These are phyloP conservation scores for Apamea sordens DNA, from an alignment of 2,888 invertebrate species.

Conservation along the genomic window DNA sequence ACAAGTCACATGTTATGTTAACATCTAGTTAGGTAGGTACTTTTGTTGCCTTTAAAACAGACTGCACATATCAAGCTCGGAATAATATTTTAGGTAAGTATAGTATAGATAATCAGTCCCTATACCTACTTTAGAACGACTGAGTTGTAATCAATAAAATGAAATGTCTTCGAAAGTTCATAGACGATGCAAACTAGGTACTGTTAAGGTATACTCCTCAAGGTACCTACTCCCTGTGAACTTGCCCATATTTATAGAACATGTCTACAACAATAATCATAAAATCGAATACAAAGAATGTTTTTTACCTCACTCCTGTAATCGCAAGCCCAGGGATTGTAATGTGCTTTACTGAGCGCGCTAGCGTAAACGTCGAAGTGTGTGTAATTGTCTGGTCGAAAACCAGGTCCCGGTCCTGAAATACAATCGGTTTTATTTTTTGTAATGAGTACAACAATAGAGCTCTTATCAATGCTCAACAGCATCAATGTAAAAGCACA, in stretches of 20 bases:
- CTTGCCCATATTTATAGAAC: background rate
- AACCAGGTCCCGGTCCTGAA: conserved; percentile 44
- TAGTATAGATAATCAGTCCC: background rate
- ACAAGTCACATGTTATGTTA: background rate
- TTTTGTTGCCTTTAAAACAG: background rate
- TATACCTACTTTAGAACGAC: background rate
- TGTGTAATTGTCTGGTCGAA: conserved; percentile 41
- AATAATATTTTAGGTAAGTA: background rate
- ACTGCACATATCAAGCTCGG: background rate
- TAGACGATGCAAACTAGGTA: background rate
- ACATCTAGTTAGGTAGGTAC: background rate
- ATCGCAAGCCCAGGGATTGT: conserved; percentile 59
- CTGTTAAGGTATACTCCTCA: too few species aligned
- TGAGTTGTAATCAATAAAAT: background rate
- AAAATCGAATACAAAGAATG: background rate
- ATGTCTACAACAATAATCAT: background rate
- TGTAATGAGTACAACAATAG: background rate
- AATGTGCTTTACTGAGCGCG: conserved; percentile 55
- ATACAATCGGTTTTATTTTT: background rate
- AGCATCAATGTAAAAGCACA: background rate
- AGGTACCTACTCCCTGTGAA: background rate
- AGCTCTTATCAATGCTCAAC: background rate
- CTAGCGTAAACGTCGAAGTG: conserved; percentile 56
- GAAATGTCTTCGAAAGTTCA: background rate
- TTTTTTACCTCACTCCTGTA: conserved; percentile 58